These are phyloP conservation scores for Cataglyphis livida DNA, from an alignment of 2,888 invertebrate genomes.

Conservation along the genomic window DNA sequence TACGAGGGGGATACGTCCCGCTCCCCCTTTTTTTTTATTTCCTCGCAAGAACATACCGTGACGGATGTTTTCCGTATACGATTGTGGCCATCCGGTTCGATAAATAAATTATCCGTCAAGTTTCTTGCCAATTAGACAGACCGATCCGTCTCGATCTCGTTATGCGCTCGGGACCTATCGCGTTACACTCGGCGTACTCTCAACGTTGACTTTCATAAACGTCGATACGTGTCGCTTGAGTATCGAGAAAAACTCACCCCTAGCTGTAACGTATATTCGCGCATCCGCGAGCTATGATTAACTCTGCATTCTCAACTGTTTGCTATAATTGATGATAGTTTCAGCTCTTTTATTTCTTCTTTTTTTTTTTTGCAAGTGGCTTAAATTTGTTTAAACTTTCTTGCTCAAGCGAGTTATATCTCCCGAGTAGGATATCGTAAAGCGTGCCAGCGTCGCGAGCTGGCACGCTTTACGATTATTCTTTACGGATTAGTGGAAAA, in stretches of 20 bases:
- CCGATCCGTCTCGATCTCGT: conserved; percentile 48
- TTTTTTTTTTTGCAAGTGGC: not conserved
- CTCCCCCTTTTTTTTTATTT: not conserved
- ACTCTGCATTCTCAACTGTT: not conserved
- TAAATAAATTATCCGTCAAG: conserved; percentile 60
- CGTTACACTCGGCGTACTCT: conserved; percentile 30
- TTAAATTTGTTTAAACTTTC: not conserved
- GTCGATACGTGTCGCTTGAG: conserved; percentile 1
- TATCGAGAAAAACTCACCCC: conserved; percentile 43
- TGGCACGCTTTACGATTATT: not conserved
- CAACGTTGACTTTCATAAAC: conserved; percentile 32
- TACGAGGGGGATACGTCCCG: not conserved
- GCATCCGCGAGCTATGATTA: not conserved
- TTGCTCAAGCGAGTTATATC: not conserved
- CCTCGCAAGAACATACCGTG: conserved; percentile 14
- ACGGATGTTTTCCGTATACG: conserved; percentile 59
- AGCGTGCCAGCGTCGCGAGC: not conserved
- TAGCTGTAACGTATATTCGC: not conserved
- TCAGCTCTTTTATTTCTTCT: not conserved
- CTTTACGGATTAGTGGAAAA: not conserved
- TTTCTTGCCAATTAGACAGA: conserved; percentile 64
- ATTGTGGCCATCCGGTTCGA: conserved; percentile 39
- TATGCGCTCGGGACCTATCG: conserved; percentile 38
- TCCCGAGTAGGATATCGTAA: not conserved
- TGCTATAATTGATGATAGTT: not conserved